These are phyloP conservation scores for Coronaproctus castanopsis DNA, from an alignment of 2,888 invertebrate species.

Conservation along the genomic window DNA sequence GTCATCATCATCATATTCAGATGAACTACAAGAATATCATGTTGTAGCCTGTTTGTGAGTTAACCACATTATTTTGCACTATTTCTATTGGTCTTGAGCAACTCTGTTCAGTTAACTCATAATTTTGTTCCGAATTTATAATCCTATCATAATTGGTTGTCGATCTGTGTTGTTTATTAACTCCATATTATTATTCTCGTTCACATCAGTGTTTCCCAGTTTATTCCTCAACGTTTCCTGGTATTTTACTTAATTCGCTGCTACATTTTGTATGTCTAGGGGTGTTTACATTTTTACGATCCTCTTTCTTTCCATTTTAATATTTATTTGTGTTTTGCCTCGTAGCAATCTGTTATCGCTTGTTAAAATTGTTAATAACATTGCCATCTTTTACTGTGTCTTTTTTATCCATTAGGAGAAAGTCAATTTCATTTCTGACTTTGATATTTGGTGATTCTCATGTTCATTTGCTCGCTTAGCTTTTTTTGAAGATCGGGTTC, in stretches of 20 bases:
- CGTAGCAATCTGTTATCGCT: neutral
- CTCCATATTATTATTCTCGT: neutral
- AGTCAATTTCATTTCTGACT: neutral
- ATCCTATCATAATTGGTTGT: no score
- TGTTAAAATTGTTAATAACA: neutral
- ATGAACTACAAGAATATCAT: no score
- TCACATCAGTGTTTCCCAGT: neutral
- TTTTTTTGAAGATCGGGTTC: neutral
- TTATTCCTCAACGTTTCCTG: neutral
- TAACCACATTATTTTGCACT: no score
- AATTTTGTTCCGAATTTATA: no score
- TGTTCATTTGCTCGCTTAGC: neutral
- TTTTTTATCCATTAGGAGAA: neutral
- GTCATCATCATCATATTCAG: no score
- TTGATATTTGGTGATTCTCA: neutral
- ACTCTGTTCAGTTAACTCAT: no score
- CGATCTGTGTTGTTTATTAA: neutral
- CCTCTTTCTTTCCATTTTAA: neutral
- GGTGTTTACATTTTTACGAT: neutral
- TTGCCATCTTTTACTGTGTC: neutral
- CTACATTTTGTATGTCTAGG: neutral
- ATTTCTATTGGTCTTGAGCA: no score
- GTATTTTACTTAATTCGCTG: neutral
- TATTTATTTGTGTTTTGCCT: neutral
- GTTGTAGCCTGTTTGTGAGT: no score